These are phyloP conservation scores for Centroberyx gerrardi DNA, from an alignment of 2,797 vertebrate genomes.

Conservation along the genomic window DNA sequence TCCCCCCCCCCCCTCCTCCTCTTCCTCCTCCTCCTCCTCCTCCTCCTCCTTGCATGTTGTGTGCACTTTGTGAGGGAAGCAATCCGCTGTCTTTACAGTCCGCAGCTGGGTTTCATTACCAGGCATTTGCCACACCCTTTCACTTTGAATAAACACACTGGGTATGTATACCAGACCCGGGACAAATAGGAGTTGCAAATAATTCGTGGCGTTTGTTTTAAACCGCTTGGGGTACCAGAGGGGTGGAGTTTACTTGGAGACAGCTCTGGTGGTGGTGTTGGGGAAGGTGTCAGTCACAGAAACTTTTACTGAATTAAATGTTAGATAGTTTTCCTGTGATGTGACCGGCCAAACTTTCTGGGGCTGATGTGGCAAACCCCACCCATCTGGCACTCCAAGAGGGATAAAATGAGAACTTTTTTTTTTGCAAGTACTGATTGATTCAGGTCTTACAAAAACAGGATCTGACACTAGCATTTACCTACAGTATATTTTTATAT, in stretches of 20 bases:
- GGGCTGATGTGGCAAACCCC: neutral
- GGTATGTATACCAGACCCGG: slow-evolving; percentile 50
- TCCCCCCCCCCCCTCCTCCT: slow-evolving; percentile 26
- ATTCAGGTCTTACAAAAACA: too few species aligned
- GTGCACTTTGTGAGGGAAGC: slow-evolving; percentile 45
- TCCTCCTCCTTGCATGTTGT: slow-evolving; percentile 49
- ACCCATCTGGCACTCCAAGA: neutral
- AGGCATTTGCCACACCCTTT: slow-evolving; percentile 74
- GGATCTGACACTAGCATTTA: too few species aligned
- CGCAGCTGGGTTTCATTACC: slow-evolving; percentile 77
- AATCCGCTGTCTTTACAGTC: slow-evolving; percentile 61
- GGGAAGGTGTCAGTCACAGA: neutral
- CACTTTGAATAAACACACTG: slow-evolving; percentile 74
- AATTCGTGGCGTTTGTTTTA: slow-evolving; percentile 53
- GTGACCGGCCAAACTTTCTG: too few species aligned
- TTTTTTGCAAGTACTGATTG: slow-evolving; percentile 32
- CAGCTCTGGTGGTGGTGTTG: too few species aligned
- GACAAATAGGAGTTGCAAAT: slow-evolving; percentile 65
- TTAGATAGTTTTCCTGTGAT: too few species aligned
- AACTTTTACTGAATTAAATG: neutral
- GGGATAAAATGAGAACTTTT: neutral
- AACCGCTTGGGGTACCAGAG: slow-evolving; percentile 21
- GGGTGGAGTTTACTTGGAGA: slow-evolving; percentile 2
- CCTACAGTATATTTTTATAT: too few species aligned
- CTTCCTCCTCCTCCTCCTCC: slow-evolving; percentile 27